These are phyloP conservation scores for Apamea monoglypha DNA, from an alignment of 2,888 invertebrate genomes.

Conservation along the genomic window DNA sequence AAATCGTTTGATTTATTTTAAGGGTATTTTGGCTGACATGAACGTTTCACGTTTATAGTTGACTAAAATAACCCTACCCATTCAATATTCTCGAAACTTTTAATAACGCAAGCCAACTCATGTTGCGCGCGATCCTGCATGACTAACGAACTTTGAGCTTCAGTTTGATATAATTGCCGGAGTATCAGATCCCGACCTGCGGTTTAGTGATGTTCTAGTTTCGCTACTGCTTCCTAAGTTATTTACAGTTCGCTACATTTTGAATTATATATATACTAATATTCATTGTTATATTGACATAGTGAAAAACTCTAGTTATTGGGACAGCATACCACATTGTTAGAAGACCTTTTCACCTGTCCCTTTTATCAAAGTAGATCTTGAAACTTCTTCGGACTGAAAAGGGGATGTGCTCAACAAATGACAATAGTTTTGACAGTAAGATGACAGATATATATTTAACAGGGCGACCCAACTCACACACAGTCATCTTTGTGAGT, in stretches of 20 bases:
- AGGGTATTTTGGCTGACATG: not conserved
- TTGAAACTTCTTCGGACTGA: not conserved
- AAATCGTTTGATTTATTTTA: not conserved
- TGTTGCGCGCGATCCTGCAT: conserved; percentile 38
- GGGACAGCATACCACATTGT: not conserved
- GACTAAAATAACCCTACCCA: conserved; percentile 6
- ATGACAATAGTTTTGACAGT: conserved; percentile 23
- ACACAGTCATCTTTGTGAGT: conserved; percentile 7
- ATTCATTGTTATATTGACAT: not conserved
- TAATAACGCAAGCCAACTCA: conserved; percentile 20
- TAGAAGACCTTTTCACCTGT: not conserved
- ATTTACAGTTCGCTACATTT: conserved; percentile 11
- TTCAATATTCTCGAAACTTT: conserved; percentile 17
- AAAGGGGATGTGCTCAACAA: conserved; percentile 17
- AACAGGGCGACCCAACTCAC: conserved; percentile 40
- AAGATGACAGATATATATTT: conserved; percentile 45
- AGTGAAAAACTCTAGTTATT: not conserved
- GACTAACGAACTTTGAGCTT: conserved; percentile 38
- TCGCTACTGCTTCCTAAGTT: conserved; percentile 21
- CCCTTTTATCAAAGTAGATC: not conserved
- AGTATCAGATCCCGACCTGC: conserved; percentile 43
- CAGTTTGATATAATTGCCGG: conserved; percentile 47
- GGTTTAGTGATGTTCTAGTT: conserved; percentile 47
- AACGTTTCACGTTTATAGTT: not conserved
- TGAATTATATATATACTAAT: not conserved